phyloP scores from a whole-genome alignment of 1,140 invertebrate species.

The Hestina assimilis region DNA sequence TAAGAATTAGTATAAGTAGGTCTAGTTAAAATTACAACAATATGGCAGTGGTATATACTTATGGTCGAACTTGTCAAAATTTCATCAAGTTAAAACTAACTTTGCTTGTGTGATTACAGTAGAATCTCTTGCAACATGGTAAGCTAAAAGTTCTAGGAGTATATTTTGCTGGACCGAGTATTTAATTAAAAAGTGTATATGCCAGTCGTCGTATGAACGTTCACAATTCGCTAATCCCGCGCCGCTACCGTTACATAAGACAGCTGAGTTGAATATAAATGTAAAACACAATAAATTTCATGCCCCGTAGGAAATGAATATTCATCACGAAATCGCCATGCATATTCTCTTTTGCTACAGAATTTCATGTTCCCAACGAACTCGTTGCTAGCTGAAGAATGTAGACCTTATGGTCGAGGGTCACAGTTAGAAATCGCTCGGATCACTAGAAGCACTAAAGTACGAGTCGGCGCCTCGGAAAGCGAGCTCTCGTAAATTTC shows the following conservation, averaged over 20 bases:
- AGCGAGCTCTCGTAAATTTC: conserved; percentile 73
- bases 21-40: no score
- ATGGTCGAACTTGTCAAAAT: no score
- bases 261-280: conserved; percentile 77
- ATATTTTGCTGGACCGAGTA: neutral
- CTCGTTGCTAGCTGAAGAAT: conserved; percentile 34
- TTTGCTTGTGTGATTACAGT: no score
- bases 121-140: no score
- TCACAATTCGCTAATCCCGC: conserved; percentile 75
- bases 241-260: conserved; percentile 76
- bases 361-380: conserved; percentile 61
- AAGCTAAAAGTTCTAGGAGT: no score
- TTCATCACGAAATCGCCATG: conserved; percentile 78
- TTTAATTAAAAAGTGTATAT: conserved; percentile 5
- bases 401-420: conserved; percentile 50
- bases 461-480: conserved; percentile 45
- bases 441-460: conserved; percentile 35
- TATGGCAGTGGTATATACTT: no score
- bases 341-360: conserved; percentile 74
- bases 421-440: conserved; percentile 54
- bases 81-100: no score
- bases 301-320: conserved; percentile 79
- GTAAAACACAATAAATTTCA: conserved; percentile 79
- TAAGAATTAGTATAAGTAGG: no score
- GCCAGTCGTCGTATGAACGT: conserved; percentile 56